Evolutionary conservation across 2,797 vertebrate species (phyloP), one percentile per base, ranked within the genome.

Genomic region (Varecia variegata): DNA sequence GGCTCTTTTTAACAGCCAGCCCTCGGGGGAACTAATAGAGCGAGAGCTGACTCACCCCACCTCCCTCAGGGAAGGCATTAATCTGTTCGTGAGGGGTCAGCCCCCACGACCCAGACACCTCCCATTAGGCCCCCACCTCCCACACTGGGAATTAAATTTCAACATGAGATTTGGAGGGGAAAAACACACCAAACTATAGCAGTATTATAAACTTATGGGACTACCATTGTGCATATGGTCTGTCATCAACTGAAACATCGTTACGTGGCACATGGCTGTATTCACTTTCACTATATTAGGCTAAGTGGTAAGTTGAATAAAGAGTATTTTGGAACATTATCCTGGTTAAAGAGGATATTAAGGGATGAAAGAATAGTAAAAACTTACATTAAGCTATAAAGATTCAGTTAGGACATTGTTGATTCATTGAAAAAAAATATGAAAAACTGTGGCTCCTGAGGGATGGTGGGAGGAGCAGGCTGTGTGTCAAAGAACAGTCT

Each of bases 301-400:
- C 0, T 25, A 77, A 86, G 54, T 40, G 14, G 32, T 25, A 45
- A 52, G 88, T 50, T 32, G 65, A 60, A 77, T 25, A 67, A 67
- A 43, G 15, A 65, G 35, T 62, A 84, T n/a, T 73, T 7, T 84
- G 56, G 40, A 60, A 35, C 18, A 14, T 82, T 65, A 93, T 65
- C 23, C 18, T 73, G 52, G n/a, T 43, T 14, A 20, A 71, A 92
- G 68, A 17, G 18, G 74, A 58, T 96, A 86, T 76, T 76, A 62
- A 95, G 92, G 79, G 43, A 45, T 56, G 6, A 91, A 73, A 79
- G 43, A 54, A 86, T 60, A 85, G 89, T 81, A 81, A 88, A 87
- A 88, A 71, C n/a, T 74, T 52, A 88, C 1, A 8, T 65, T 58
- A 79, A 93, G 25, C 47, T 56, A 45, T 18, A 84, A 88, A 60